Evolutionary conservation across 1,140 invertebrate species (phyloP).

Genomic region (Eurosta solidaginis): DNA sequence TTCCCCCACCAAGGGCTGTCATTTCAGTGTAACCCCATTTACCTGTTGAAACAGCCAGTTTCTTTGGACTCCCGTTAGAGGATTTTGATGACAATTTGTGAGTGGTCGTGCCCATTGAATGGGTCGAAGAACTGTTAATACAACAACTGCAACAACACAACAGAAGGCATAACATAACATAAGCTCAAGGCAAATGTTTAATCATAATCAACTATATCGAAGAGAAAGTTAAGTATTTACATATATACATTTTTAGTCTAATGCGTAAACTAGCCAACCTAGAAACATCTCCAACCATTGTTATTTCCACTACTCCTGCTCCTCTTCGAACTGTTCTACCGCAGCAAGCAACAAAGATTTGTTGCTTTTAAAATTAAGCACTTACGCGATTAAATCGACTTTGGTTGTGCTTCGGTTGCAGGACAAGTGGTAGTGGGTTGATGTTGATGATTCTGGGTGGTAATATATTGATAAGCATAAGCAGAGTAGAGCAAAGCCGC

Average conservation of each 20-base stretch:
- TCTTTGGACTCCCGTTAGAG: no score
- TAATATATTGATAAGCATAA: neutral
- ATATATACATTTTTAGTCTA: no score
- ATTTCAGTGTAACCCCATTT: no score
- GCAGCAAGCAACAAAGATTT: slow-evolving; percentile 17
- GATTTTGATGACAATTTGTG: no score
- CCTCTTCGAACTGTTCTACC: neutral
- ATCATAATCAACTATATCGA: slow-evolving; percentile 21
- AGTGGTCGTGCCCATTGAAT: no score
- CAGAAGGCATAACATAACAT: neutral
- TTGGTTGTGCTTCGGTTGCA: neutral
- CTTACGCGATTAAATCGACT: slow-evolving; percentile 10
- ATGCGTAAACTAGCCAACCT: neutral
- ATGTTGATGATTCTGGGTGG: neutral
- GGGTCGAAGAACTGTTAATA: no score
- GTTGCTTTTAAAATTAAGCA: slow-evolving; percentile 27
- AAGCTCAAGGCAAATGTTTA: no score
- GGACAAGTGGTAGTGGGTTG: neutral
- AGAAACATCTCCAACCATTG: neutral
- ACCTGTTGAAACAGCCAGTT: no score
- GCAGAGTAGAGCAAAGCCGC: neutral
- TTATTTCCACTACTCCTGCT: neutral
- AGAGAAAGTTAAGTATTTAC: slow-evolving; percentile 3
- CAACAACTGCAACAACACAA: neutral
- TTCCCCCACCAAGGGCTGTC: no score